A percentile compares a stretch with the other conserved stretches of the same genome.
Evolutionary conservation across 1,140 invertebrate genomes (phyloP).

Genomic region (Samia ricini): DNA sequence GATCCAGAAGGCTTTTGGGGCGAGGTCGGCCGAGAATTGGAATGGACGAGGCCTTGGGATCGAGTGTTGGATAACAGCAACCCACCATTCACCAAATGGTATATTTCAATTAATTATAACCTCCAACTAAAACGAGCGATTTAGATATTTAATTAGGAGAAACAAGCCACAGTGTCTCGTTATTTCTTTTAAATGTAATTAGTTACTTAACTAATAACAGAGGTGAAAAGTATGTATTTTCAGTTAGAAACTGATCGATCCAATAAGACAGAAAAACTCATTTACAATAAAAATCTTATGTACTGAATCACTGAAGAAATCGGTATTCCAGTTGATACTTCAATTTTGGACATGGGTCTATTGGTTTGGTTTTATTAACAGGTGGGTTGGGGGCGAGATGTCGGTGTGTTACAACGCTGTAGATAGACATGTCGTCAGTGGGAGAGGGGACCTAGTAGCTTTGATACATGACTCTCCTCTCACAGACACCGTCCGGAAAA

Average conservation of each 20-base stretch:
- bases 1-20: slow-evolving; percentile 93
- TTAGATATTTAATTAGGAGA: not conserved
- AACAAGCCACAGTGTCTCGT: too few relatives aligned
- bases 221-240: too few relatives aligned
- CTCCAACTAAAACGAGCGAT: not conserved
- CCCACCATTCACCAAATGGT: slow-evolving; percentile 93
- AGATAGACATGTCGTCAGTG: slow-evolving; percentile 91
- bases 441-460: slow-evolving; percentile 87
- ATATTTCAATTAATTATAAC: slow-evolving; percentile 13
- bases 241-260: too few relatives aligned
- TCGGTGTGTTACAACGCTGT: slow-evolving; percentile 96
- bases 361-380: slow-evolving; percentile 39
- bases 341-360: too few relatives aligned
- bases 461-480: slow-evolving; percentile 94
- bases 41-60: slow-evolving; percentile 91
- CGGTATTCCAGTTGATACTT: too few relatives aligned
- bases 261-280: too few relatives aligned
- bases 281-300: too few relatives aligned
- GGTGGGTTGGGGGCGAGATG: slow-evolving; percentile 93
- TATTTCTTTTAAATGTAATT: too few relatives aligned
- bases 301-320: too few relatives aligned
- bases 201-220: too few relatives aligned
- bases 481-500: slow-evolving; percentile 84
- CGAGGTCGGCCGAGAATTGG: slow-evolving; percentile 84
- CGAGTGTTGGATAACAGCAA: slow-evolving; percentile 90